Evolutionary conservation across 2,797 vertebrate species (phyloP).

Genomic region (Poecile montanus): DNA sequence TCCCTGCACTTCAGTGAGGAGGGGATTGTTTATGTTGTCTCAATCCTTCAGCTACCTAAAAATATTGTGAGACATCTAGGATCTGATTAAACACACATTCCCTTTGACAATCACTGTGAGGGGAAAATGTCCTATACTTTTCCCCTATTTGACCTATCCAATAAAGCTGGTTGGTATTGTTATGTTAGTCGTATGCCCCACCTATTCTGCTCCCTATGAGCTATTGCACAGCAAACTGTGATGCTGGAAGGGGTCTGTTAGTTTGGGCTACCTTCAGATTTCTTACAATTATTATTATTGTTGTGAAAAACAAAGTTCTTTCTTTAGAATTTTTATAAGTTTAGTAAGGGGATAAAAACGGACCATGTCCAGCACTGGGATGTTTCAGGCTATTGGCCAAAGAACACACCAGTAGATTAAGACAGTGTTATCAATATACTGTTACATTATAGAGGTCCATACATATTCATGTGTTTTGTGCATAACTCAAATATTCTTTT

Average conservation of each 20-base stretch:
- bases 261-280: background rate
- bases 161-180: background rate
- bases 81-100: background rate
- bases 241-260: background rate
- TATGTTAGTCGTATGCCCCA: background rate
- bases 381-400: no score
- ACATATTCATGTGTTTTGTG: no score
- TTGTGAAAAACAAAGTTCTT: no score
- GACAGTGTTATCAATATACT: no score
- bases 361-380: no score
- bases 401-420: no score
- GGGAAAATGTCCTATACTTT: background rate
- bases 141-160: background rate
- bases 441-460: no score
- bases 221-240: background rate
- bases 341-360: no score
- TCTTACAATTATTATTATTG: background rate
- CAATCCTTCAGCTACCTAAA: background rate
- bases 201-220: background rate
- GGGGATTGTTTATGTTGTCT: background rate
- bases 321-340: no score
- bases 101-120: background rate
- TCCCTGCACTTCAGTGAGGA: background rate
- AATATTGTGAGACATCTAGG: background rate
- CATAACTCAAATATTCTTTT: no score